Evolutionary conservation across 2,888 invertebrate genomes (phyloP).

Genomic region (Caenorhabditis sp.): DNA sequence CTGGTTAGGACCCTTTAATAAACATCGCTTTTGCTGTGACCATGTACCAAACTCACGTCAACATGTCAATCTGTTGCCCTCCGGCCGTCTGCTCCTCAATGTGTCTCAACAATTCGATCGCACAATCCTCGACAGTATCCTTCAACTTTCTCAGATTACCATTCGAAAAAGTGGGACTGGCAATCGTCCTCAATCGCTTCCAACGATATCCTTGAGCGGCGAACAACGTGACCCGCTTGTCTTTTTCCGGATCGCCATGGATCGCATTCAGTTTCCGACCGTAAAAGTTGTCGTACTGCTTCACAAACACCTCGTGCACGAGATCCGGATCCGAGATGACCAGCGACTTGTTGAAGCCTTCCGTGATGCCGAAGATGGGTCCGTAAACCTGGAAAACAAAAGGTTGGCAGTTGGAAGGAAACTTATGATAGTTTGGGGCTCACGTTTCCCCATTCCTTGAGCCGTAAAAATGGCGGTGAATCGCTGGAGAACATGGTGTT

Average conservation of each 20-base stretch:
- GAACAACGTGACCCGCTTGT: conserved; percentile 70
- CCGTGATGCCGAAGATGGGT: conserved; percentile 61
- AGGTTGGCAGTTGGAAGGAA: neutral
- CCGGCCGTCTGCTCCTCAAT: conserved; percentile 32
- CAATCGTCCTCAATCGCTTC: conserved; percentile 81
- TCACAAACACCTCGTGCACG: conserved; percentile 80
- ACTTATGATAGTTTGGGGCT: neutral
- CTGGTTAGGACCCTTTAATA: neutral
- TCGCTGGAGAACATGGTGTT: neutral
- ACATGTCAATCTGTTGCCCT: conserved; percentile 34
- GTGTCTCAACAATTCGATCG: conserved; percentile 37
- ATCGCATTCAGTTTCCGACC: conserved; percentile 79
- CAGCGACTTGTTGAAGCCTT: conserved; percentile 72
- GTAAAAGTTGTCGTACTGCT: conserved; percentile 80
- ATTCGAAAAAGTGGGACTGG: conserved; percentile 81
- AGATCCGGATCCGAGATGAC: conserved; percentile 80
- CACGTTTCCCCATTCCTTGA: neutral
- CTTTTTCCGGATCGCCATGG: conserved; percentile 65
- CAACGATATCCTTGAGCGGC: conserved; percentile 80
- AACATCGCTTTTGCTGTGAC: too few relatives aligned
- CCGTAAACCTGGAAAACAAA: conserved; percentile 13
- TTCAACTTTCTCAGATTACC: conserved; percentile 80
- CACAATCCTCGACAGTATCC: conserved; percentile 55
- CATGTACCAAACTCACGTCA: conserved; percentile 8
- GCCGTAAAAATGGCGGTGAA: neutral